Evolutionary conservation across 2,888 invertebrate species (phyloP).

Genomic region (Torymus aiolomorphi): DNA sequence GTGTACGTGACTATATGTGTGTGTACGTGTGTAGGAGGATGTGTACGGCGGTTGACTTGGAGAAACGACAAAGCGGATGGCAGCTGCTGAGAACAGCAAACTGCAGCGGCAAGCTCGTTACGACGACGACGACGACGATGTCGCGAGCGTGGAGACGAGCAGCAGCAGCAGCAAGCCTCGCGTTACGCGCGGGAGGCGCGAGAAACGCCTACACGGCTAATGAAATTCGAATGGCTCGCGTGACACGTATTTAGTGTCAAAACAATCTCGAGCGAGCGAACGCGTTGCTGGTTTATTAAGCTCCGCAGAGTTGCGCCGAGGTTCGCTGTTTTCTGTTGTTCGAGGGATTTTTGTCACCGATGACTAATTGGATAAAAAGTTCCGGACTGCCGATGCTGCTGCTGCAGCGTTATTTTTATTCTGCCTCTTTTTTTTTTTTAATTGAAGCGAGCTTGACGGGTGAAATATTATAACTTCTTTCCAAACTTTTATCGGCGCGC

Average conservation of each 20-base stretch:
- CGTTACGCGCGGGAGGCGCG: constrained; percentile 1
- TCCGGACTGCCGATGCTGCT: no score
- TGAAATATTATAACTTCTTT: no score
- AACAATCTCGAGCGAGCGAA: constrained; percentile 16
- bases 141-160: no score
- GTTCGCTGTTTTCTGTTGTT: no score
- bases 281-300: not conserved
- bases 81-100: constrained; percentile 14
- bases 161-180: not conserved
- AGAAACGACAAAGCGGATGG: constrained; percentile 9
- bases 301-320: not conserved
- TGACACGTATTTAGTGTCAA: constrained; percentile 37
- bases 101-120: constrained; percentile 46
- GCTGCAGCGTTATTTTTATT: no score
- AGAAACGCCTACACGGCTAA: constrained; percentile 28
- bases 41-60: constrained; percentile 10
- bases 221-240: constrained; percentile 47
- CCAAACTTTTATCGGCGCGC: no score
- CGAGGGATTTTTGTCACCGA: no score
- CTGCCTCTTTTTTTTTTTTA: no score
- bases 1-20: constrained; percentile 75
- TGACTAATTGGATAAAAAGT: no score
- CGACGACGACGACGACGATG: not conserved
- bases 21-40: not conserved
- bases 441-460: no score